Evolutionary conservation across 53 echinoderm and acorn worm genomes (phyloP).

Genomic region (Paracentrotus lividus): DNA sequence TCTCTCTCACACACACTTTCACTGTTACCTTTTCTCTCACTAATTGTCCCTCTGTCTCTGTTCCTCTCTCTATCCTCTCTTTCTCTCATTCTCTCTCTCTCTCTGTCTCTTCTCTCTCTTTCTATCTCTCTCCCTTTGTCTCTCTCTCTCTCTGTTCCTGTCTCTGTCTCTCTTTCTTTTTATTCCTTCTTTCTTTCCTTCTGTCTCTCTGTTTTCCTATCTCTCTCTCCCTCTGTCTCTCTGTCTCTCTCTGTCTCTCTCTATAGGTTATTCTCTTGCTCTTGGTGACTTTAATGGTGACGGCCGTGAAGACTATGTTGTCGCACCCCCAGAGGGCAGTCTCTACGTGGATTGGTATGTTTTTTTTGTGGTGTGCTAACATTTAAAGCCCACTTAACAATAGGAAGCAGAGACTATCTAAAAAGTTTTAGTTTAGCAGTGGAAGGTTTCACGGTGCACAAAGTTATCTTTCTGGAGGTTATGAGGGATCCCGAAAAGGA

Average conservation of each 20-base stretch:
- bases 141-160: background rate
- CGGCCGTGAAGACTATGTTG: constrained; percentile 74
- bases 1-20: no score
- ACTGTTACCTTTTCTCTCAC: background rate
- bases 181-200: background rate
- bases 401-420: no score
- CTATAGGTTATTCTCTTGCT: constrained; percentile 85
- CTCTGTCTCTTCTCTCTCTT: background rate
- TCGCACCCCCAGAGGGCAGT: constrained; percentile 80
- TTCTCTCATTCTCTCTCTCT: background rate
- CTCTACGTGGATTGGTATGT: constrained; percentile 82
- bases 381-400: no score
- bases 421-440: no score
- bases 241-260: background rate
- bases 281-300: constrained; percentile 86
- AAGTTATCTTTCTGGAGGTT: no score
- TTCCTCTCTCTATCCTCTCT: no score
- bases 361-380: no score
- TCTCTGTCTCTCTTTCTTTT: background rate
- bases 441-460: no score
- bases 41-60: background rate
- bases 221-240: background rate
- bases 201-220: background rate
- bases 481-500: no score
- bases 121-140: background rate